Conservation (phyloP, 2,797 vertebrate species). For the Anableps anableps region DNA sequence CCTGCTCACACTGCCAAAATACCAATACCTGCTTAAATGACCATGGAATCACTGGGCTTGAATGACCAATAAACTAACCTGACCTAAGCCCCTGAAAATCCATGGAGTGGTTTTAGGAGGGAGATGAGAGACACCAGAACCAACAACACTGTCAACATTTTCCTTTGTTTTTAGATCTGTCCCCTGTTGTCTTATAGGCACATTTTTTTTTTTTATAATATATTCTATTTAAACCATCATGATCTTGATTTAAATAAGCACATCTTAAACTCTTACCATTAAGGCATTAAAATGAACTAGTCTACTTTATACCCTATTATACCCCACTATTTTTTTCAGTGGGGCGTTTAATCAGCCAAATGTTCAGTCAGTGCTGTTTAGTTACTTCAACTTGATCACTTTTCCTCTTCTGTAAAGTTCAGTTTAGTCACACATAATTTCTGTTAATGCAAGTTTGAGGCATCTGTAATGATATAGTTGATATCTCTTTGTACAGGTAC, state of each 20-base stretch:
- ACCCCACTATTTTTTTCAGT: too few species aligned
- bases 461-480: too few species aligned
- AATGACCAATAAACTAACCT: not conserved
- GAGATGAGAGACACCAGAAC: too few species aligned
- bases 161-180: not conserved
- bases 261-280: not conserved
- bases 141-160: not conserved
- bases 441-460: not conserved
- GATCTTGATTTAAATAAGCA: not conserved
- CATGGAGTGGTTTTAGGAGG: too few species aligned
- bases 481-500: slow-evolving; percentile 44
- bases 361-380: too few species aligned
- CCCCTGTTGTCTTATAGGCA: not conserved
- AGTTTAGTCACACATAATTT: too few species aligned
- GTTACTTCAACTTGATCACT: too few species aligned
- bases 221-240: not conserved
- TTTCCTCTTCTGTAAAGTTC: too few species aligned
- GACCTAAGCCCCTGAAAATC: not conserved
- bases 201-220: not conserved
- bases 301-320: too few species aligned
- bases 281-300: not conserved
- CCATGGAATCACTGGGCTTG: not conserved
- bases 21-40: not conserved
- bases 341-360: too few species aligned
- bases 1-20: not conserved